phyloP scores from a whole-genome alignment of 2,888 invertebrate species.

The Falcaria lacertinaria region DNA sequence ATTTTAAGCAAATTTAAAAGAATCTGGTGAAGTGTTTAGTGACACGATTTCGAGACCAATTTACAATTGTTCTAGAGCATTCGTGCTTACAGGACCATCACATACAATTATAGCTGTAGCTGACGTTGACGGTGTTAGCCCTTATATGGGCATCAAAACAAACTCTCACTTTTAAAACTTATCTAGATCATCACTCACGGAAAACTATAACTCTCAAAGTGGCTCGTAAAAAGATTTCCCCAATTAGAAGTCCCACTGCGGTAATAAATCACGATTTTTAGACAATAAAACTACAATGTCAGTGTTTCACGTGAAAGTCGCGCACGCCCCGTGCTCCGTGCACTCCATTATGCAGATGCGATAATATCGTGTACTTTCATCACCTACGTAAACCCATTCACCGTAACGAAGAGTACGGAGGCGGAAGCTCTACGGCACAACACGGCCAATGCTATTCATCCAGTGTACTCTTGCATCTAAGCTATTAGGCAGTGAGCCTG shows the following conservation, averaged over 20 bases:
- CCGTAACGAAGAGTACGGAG: not conserved
- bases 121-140: too few species aligned
- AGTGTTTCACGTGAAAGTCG: conserved; percentile 1
- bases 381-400: conserved; percentile 23
- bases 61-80: too few species aligned
- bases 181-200: not conserved
- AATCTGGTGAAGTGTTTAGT: too few species aligned
- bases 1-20: too few species aligned
- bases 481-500: too few species aligned
- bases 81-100: too few species aligned
- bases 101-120: too few species aligned
- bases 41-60: too few species aligned
- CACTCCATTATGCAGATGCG: conserved; percentile 24
- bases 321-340: not conserved
- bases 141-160: too few species aligned
- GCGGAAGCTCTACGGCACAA: too few species aligned
- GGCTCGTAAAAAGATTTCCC: not conserved
- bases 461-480: too few species aligned
- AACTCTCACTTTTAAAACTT: not conserved
- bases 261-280: not conserved
- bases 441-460: too few species aligned
- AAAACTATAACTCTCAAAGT: not conserved
- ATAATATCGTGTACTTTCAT: conserved; percentile 31
- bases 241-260: not conserved
- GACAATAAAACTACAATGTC: not conserved